Conservation (phyloP, 2,888 invertebrate genomes). For the Drymonia ruficornis region DNA sequence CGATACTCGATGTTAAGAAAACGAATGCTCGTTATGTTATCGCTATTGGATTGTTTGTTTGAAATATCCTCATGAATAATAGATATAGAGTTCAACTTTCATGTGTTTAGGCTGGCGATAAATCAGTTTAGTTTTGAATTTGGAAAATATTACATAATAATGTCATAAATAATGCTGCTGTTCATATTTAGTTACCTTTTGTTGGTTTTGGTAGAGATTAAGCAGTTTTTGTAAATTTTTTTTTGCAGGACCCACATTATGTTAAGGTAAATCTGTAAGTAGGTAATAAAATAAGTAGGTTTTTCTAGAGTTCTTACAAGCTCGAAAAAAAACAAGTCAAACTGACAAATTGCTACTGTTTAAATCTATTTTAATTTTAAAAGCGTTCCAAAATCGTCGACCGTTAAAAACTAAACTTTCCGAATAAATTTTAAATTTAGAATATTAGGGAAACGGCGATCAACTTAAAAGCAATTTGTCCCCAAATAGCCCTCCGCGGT, state of each 20-base stretch:
- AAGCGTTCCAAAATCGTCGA: slow-evolving; percentile 24
- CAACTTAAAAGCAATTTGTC: slow-evolving; percentile 78
- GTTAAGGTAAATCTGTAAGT: too few relatives aligned
- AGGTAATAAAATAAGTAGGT: too few relatives aligned
- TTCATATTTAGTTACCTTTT: too few relatives aligned
- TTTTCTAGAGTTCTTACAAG: too few relatives aligned
- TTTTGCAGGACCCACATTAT: too few relatives aligned
- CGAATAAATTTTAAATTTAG: slow-evolving; percentile 42
- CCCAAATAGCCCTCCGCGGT: slow-evolving; percentile 76
- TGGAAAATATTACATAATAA: not conserved
- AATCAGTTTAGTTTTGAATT: not conserved
- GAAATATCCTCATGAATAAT: slow-evolving; percentile 24
- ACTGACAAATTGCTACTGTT: too few relatives aligned
- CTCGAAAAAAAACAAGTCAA: too few relatives aligned
- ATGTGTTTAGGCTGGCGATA: not conserved
- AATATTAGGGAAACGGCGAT: slow-evolving; percentile 63
- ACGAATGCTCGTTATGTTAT: slow-evolving; percentile 27
- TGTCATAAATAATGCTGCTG: not conserved
- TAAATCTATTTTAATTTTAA: slow-evolving; percentile 9
- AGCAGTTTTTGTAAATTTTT: too few relatives aligned
- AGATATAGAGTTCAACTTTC: slow-evolving; percentile 4
- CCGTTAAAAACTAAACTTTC: slow-evolving; percentile 32
- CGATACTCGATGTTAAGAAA: slow-evolving; percentile 50
- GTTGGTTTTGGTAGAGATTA: too few relatives aligned
- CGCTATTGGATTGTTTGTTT: slow-evolving; percentile 27